phyloP scores from a whole-genome alignment of 1,140 invertebrate species.

The Drosophila arizonae region DNA sequence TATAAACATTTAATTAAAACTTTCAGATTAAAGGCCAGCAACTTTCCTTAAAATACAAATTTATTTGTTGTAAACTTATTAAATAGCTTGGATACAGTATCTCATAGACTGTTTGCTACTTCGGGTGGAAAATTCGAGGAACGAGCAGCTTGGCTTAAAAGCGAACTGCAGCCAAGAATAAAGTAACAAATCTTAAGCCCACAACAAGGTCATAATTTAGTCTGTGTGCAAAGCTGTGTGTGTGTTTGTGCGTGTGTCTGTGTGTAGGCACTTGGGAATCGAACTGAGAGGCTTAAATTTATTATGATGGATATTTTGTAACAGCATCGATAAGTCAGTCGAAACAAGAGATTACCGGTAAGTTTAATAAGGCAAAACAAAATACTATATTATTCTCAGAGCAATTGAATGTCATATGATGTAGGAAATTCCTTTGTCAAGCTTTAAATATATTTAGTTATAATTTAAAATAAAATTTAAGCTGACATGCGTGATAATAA shows the following conservation, averaged over 20 bases:
- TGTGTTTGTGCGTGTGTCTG: constrained; percentile 8
- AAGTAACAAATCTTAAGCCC: constrained; percentile 2
- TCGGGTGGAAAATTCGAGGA: constrained; percentile 17
- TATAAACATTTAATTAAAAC: constrained; percentile 47
- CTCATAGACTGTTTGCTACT: constrained; percentile 7
- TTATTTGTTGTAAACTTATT: constrained; percentile 2
- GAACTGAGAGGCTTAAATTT: constrained; percentile 16
- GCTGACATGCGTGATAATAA: constrained; percentile 3
- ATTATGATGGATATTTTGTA: constrained; percentile 49
- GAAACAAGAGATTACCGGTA: background rate
- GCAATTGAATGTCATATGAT: too few species aligned
- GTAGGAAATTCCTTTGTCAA: background rate
- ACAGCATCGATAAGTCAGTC: too few species aligned
- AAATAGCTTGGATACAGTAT: constrained; percentile 10
- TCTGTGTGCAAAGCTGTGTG: background rate
- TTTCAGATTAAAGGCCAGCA: constrained; percentile 38
- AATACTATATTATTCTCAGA: too few species aligned
- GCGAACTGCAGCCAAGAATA: constrained; percentile 19
- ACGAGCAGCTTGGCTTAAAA: constrained; percentile 15
- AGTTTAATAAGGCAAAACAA: background rate
- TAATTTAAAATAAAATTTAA: background rate
- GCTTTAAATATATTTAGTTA: background rate
- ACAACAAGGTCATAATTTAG: constrained; percentile 25
- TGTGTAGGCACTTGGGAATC: constrained; percentile 5
- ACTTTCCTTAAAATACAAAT: constrained; percentile 8